These are phyloP conservation scores for Sylvia borin DNA, from an alignment of 2,797 vertebrate species.

Conservation along the genomic window DNA sequence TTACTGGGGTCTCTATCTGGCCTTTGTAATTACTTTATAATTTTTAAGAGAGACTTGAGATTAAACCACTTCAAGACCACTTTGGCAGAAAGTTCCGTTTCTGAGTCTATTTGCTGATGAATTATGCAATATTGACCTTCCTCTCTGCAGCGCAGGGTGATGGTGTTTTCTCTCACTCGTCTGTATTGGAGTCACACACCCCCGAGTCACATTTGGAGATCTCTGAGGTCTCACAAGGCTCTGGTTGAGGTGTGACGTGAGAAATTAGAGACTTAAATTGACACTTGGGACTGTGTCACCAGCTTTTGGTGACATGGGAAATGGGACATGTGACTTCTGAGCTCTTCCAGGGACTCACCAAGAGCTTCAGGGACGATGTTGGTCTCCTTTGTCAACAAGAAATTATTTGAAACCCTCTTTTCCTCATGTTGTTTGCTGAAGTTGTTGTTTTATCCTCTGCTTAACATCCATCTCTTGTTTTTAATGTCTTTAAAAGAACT, in stretches of 20 bases:
- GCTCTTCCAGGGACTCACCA: background rate
- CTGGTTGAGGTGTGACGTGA: background rate
- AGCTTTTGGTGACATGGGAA: rapidly evolving
- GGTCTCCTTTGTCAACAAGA: background rate
- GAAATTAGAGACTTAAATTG: background rate
- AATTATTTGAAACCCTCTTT: background rate
- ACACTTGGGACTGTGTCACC: background rate
- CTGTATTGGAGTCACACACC: background rate
- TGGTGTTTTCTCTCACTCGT: background rate
- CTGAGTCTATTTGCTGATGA: background rate
- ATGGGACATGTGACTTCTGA: rapidly evolving
- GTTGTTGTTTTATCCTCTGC: background rate
- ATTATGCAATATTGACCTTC: background rate
- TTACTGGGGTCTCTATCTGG: background rate
- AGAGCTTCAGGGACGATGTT: rapidly evolving
- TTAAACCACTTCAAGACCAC: background rate
- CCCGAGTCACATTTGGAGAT: background rate
- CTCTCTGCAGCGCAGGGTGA: no score
- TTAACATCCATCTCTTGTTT: background rate
- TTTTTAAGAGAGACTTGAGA: background rate
- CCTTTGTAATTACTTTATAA: background rate
- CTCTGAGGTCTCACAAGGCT: background rate
- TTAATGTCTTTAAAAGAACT: background rate
- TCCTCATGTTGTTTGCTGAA: background rate
- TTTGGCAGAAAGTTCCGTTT: background rate